Percentiles rank a stretch among this genome's conserved stretches.
Evolutionary conservation across 2,797 vertebrate species (phyloP).

Genomic region (Tolypeutes matacus): DNA sequence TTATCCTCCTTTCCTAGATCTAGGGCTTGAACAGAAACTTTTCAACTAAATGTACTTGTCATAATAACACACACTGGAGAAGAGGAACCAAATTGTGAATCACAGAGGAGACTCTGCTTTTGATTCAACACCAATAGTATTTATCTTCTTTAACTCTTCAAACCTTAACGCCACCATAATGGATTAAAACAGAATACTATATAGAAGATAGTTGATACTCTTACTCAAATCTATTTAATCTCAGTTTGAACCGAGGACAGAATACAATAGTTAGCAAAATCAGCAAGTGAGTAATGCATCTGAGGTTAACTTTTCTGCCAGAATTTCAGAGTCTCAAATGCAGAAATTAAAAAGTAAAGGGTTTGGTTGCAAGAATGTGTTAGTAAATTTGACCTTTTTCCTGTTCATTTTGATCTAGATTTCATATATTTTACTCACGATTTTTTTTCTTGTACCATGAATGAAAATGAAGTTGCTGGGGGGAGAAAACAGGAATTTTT

Average conservation of each 20-base stretch:
- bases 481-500: background rate
- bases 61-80: too few species aligned
- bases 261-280: constrained; percentile 11
- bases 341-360: background rate
- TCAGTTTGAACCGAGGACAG: background rate
- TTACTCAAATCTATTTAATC: background rate
- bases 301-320: background rate
- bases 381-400: background rate
- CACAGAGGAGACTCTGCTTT: background rate
- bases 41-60: background rate
- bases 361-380: background rate
- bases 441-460: background rate
- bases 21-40: background rate
- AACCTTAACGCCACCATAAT: background rate
- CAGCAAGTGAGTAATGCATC: background rate
- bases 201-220: background rate
- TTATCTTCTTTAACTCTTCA: constrained; percentile 1
- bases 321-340: background rate
- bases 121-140: background rate
- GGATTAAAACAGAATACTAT: background rate
- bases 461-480: background rate
- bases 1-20: background rate
- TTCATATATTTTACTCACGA: background rate
- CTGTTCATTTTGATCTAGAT: background rate
- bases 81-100: background rate